A percentile compares a stretch with the other conserved stretches of the same genome.
Conservation (phyloP, 1,140 invertebrate genomes). For the Brachionus calyciflorus region DNA sequence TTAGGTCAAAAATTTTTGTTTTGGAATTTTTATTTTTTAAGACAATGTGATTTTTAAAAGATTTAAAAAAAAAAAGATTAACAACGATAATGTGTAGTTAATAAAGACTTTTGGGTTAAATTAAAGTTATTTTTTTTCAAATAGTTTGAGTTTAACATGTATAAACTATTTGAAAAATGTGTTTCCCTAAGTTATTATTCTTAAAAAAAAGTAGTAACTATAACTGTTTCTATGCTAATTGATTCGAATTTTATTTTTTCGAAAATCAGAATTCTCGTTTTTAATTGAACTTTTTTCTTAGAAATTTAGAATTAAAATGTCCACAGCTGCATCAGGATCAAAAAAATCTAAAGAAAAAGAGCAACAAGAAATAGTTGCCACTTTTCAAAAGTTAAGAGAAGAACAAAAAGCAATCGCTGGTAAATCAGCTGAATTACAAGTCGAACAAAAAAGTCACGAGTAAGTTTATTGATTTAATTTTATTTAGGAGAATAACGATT, state of each 20-base stretch:
- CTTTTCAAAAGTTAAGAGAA: conserved; percentile 78
- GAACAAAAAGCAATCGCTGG: conserved; percentile 79
- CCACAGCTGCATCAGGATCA: background rate
- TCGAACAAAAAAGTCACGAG: conserved; percentile 91
- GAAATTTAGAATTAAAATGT: conserved; percentile 48
- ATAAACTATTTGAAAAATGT: conserved; percentile 21
- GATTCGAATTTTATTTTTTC: conserved; percentile 6
- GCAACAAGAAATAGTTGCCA: conserved; percentile 75
- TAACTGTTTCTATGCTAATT: conserved; percentile 41
- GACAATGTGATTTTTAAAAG: too few species aligned
- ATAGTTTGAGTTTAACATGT: background rate
- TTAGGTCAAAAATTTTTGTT: too few species aligned
- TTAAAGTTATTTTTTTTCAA: background rate
- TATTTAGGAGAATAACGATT: background rate
- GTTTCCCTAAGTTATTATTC: background rate
- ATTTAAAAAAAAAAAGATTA: too few species aligned
- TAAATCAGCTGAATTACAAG: conserved; percentile 85
- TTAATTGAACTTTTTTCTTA: background rate
- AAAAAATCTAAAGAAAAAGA: conserved; percentile 48
- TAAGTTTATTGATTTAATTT: conserved; percentile 59
- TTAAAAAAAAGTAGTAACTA: background rate
- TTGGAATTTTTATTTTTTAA: too few species aligned
- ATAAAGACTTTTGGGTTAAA: background rate
- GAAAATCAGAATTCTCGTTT: background rate
- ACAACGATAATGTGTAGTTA: conserved; percentile 3